Evolutionary conservation across 37 sponge, comb jelly and placozoan genomes (phyloP).

Genomic region (Corticium candelabrum): DNA sequence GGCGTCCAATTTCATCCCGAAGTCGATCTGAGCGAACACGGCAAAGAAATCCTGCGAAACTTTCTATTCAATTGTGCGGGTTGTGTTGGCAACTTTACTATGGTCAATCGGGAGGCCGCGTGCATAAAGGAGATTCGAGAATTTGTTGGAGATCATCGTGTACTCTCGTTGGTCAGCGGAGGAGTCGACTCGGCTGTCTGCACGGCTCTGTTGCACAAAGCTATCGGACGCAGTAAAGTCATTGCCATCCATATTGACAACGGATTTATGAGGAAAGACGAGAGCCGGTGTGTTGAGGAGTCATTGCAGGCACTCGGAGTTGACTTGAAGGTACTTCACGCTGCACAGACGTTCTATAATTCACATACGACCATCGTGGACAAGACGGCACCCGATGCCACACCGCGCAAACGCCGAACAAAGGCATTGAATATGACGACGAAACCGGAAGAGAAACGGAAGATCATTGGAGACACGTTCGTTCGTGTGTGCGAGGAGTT

Average conservation of each 20-base stretch:
- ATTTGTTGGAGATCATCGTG: constrained; percentile 22
- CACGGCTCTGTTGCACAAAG: constrained; percentile 69
- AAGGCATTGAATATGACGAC: constrained; percentile 43
- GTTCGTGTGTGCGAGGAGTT: constrained; percentile 39
- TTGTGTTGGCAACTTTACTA: constrained; percentile 31
- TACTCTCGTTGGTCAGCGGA: constrained; percentile 62
- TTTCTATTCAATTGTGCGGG: constrained; percentile 48
- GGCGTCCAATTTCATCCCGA: constrained; percentile 94
- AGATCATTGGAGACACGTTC: constrained; percentile 86
- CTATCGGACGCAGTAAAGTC: constrained; percentile 51
- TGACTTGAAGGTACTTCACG: constrained; percentile 28
- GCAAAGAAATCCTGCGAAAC: constrained; percentile 52
- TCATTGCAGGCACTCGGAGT: constrained; percentile 67
- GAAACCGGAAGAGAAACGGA: constrained; percentile 71
- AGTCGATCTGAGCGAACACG: constrained; percentile 62
- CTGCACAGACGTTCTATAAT: constrained; percentile 26
- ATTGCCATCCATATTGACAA: constrained; percentile 83
- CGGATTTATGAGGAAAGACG: constrained; percentile 81
- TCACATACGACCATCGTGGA: constrained; percentile 19
- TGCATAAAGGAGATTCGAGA: constrained; percentile 56
- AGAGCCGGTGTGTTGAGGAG: constrained; percentile 46
- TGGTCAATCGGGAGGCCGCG: constrained; percentile 21
- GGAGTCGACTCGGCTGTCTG: constrained; percentile 91
- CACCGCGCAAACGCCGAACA: constrained; percentile 8
- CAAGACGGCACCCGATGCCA: not conserved